phyloP scores from a whole-genome alignment of 2,797 vertebrate species.

The Cynodonichthys magdalenae region DNA sequence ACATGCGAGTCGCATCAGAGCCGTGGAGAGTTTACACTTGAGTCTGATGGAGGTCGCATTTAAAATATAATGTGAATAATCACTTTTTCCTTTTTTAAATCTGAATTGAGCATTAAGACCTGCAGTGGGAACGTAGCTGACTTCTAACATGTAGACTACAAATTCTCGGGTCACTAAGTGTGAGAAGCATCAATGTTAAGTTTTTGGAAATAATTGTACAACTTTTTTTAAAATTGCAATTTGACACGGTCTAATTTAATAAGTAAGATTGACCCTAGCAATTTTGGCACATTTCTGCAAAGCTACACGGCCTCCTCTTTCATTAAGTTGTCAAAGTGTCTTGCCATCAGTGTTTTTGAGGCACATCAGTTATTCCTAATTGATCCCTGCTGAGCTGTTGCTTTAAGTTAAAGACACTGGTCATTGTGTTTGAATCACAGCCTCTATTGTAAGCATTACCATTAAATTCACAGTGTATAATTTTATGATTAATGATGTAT shows the following conservation, averaged over 20 bases:
- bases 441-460: constrained; percentile 20
- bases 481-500: constrained; percentile 18
- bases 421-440: constrained; percentile 33
- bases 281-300: constrained; percentile 39
- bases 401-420: constrained; percentile 25
- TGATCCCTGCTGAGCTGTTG: constrained; percentile 31
- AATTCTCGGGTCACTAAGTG: neutral
- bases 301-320: constrained; percentile 26
- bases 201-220: constrained; percentile 8
- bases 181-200: constrained; percentile 1
- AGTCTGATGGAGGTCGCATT: no score
- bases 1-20: no score
- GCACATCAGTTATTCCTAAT: constrained; percentile 54
- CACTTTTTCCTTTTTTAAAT: no score
- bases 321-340: constrained; percentile 73
- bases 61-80: no score
- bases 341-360: constrained; percentile 38
- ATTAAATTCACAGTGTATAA: constrained; percentile 25
- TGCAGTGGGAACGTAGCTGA: no score
- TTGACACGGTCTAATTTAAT: constrained; percentile 31
- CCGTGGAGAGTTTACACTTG: no score
- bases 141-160: neutral
- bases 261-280: constrained; percentile 19
- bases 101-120: no score
- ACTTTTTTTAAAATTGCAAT: constrained; percentile 18